phyloP scores from a whole-genome alignment of 2,888 invertebrate species.

The Pristionchus entomophagus region DNA sequence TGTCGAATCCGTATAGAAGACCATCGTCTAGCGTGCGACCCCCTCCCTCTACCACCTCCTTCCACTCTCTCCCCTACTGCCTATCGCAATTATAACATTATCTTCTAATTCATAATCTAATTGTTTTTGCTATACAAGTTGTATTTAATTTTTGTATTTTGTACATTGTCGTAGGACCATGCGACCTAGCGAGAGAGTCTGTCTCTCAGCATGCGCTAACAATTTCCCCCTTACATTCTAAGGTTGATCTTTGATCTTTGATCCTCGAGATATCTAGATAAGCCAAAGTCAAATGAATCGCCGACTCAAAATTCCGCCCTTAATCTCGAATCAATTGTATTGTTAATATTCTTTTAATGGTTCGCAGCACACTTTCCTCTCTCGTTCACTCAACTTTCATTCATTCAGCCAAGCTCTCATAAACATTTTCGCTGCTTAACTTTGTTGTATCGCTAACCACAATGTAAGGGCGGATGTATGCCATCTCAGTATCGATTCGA shows the following conservation, averaged over 20 bases:
- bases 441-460: neutral
- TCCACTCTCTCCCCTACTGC: neutral
- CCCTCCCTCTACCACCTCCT: neutral
- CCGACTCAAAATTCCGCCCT: conserved; percentile 32
- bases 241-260: conserved; percentile 16
- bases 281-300: neutral
- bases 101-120: neutral
- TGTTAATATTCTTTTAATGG: neutral
- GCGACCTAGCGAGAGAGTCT: neutral
- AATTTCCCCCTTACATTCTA: neutral
- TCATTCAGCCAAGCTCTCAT: neutral
- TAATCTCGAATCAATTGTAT: neutral
- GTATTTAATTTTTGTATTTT: conserved; percentile 26
- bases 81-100: neutral
- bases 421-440: neutral
- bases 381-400: neutral
- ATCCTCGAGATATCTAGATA: neutral
- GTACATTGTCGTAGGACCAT: neutral
- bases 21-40: too few relatives aligned
- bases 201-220: conserved; percentile 1
- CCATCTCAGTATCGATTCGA: conserved; percentile 31
- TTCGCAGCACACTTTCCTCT: neutral
- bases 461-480: conserved; percentile 27
- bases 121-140: conserved; percentile 28
- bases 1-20: neutral